A percentile compares a stretch with the other conserved stretches of the same genome.
These are phyloP conservation scores for Dromaius novaehollandiae DNA, from an alignment of 2,113 vertebrate genomes.

Conservation along the genomic window DNA sequence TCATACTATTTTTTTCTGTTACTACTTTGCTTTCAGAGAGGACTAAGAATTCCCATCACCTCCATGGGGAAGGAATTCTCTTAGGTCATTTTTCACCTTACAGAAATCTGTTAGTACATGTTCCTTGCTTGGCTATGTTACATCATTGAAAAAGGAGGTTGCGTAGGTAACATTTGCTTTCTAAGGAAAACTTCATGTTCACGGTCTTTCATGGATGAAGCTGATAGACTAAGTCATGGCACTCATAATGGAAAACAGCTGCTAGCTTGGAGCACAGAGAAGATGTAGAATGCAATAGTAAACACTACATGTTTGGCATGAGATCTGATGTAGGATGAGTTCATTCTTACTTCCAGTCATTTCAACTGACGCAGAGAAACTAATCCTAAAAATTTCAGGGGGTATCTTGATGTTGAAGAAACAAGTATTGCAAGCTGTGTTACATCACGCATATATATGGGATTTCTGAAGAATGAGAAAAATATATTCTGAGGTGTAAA, in stretches of 20 bases:
- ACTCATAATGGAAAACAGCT: background rate
- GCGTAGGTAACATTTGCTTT: background rate
- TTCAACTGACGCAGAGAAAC: background rate
- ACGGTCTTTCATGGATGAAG: background rate
- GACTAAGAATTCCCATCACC: background rate
- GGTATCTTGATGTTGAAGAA: background rate
- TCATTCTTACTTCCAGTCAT: background rate
- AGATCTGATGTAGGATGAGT: background rate
- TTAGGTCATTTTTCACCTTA: background rate
- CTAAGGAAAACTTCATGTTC: background rate
- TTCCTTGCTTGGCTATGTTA: background rate
- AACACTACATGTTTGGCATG: background rate
- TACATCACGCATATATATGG: background rate
- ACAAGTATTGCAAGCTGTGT: background rate
- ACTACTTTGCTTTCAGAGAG: background rate
- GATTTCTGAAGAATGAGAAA: background rate
- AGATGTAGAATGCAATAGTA: background rate
- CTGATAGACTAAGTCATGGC: background rate
- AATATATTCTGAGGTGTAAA: background rate
- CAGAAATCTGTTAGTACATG: background rate
- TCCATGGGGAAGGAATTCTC: background rate
- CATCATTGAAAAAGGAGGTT: background rate
- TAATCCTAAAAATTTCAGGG: background rate
- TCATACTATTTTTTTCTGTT: background rate
- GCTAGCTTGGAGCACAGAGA: background rate